A percentile compares a stretch with the other conserved stretches of the same genome.
Conservation (phyloP, 1,140 invertebrate genomes). For the Drosophila dunni region DNA sequence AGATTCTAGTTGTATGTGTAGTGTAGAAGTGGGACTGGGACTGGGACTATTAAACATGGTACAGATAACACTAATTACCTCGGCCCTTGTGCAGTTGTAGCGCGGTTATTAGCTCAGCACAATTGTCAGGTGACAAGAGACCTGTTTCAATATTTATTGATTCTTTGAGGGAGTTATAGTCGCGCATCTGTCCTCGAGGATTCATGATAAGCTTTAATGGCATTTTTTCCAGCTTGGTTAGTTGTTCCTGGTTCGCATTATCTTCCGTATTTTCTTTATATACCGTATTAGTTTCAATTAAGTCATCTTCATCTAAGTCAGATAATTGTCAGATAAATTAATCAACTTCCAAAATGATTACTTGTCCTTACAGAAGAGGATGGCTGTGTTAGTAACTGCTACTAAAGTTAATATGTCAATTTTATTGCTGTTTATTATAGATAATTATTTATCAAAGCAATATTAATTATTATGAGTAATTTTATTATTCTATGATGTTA, state of each 20-base stretch:
- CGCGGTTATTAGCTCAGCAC: constrained; percentile 90
- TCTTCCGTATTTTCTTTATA: constrained; percentile 57
- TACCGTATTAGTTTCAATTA: constrained; percentile 26
- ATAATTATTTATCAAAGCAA: no score
- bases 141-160: constrained; percentile 87
- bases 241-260: constrained; percentile 45
- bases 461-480: no score
- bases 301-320: constrained; percentile 57
- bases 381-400: background rate
- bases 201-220: constrained; percentile 92
- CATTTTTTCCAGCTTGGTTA: constrained; percentile 86
- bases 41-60: background rate
- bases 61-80: constrained; percentile 85
- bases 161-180: constrained; percentile 87
- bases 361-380: constrained; percentile 9
- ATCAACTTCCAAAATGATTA: constrained; percentile 5
- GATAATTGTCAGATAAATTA: constrained; percentile 10
- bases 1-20: no score
- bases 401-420: background rate
- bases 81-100: constrained; percentile 91
- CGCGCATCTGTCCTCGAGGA: constrained; percentile 90
- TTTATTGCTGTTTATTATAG: no score
- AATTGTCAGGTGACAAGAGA: constrained; percentile 89
- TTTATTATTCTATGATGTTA: no score
- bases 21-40: no score